Base-by-base conservation (phyloP, 2,797 vertebrate species). In the Brachyalestes nurse region DNA sequence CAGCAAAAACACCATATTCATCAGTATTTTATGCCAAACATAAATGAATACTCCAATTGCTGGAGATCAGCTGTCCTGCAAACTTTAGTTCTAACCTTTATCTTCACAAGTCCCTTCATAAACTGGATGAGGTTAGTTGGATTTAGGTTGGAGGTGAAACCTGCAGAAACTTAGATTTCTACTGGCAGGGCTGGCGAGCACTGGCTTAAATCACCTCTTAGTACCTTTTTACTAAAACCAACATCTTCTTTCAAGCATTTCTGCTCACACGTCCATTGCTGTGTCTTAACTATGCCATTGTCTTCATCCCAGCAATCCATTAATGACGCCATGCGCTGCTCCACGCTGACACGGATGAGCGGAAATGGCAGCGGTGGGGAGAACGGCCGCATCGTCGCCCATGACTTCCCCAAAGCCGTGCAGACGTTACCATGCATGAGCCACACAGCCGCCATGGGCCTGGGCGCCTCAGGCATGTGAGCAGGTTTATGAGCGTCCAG, bases 401-500 rank as follows among this genome's bases (percentile, higher is more conserved):
- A 99, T 23, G 97, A 99, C 93, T 99, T 98, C 91, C 95, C 96
- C 90, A 98, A 99, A 93, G 96, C 96, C 86, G 96, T 99, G 94
- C 98, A 99, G 92, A 97, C 97, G 0, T 96, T 99, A 89, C 97
- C 98, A 81, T 99, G 98, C 93, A 98, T 99, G 97, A 97, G 97
- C 93, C 97, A 99, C 95, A 95, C 96, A 86, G 96, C 97, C 80
- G 97, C 96, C 93, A 96, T 99, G 95, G 96, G 97, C 92, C 95
- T 99, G 92, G 97, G 97, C 87, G 96, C 98, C 86, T 99, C 97
- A 0, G 97, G 98, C 94, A 97, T 99, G 93, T 99, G 97, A 97
- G 87, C 88, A 21, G 64, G 73, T 85, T 83, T 83, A 65, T 42
- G 72, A 82, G 19, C 69, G 51, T 49, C 64, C 17, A 42, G 34